Conservation (phyloP, 1,140 invertebrate species). For the Drosophila littoralis region DNA sequence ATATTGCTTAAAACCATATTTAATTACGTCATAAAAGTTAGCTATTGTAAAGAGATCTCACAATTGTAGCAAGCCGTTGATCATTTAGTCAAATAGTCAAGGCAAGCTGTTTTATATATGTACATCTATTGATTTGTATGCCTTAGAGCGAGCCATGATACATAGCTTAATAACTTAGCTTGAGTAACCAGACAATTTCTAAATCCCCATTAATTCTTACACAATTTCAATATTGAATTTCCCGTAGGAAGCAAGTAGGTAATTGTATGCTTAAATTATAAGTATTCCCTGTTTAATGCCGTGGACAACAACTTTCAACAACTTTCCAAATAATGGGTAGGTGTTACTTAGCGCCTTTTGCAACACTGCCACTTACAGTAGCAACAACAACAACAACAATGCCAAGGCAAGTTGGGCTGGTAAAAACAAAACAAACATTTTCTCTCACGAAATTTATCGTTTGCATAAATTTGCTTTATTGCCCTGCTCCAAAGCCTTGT, state of each 20-base stretch:
- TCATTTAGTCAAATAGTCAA: too few species aligned
- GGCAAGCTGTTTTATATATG: too few species aligned
- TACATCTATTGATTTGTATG: too few species aligned
- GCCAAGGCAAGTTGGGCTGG: constrained; percentile 33
- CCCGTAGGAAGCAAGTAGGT: background rate
- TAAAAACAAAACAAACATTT: constrained; percentile 76
- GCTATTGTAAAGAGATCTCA: too few species aligned
- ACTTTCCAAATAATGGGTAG: constrained; percentile 45
- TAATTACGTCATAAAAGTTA: too few species aligned
- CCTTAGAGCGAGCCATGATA: too few species aligned
- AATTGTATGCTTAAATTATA: constrained; percentile 4
- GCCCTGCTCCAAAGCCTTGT: constrained; percentile 51
- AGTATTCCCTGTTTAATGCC: background rate
- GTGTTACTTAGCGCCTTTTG: constrained; percentile 62
- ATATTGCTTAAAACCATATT: too few species aligned
- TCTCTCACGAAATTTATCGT: constrained; percentile 81
- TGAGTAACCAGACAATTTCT: too few species aligned
- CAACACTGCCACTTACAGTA: constrained; percentile 52
- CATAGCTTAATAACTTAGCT: too few species aligned
- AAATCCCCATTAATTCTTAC: background rate
- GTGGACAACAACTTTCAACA: constrained; percentile 19
- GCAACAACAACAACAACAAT: constrained; percentile 24
- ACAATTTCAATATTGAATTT: background rate
- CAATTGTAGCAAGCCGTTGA: too few species aligned
- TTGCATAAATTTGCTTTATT: constrained; percentile 84